phyloP scores from a whole-genome alignment of 1,140 invertebrate species.

The Drosophila pseudoananassae region DNA sequence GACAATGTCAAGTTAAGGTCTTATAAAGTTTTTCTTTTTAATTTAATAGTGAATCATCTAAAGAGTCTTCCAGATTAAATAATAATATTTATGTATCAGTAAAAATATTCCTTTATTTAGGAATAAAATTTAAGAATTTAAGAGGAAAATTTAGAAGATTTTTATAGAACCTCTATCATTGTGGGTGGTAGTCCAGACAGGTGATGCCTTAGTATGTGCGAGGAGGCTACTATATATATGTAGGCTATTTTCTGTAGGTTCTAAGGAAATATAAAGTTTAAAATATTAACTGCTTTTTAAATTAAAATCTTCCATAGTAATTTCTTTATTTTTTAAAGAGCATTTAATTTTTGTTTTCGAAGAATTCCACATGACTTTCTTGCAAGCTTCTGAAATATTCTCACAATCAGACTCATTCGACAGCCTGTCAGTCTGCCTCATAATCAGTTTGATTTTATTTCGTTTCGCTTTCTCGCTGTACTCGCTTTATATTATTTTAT shows the following conservation, averaged over 20 bases:
- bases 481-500: neutral
- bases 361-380: constrained; percentile 3
- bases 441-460: constrained; percentile 56
- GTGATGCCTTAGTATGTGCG: too few relatives aligned
- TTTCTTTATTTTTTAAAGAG: constrained; percentile 3
- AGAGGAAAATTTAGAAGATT: too few relatives aligned
- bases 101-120: too few relatives aligned
- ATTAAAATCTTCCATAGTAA: too few relatives aligned
- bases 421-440: constrained; percentile 35
- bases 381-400: constrained; percentile 2
- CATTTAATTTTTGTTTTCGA: neutral
- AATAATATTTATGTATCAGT: too few relatives aligned
- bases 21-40: neutral
- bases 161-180: too few relatives aligned
- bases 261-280: too few relatives aligned
- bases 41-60: constrained; percentile 8
- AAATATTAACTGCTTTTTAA: too few relatives aligned
- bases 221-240: too few relatives aligned
- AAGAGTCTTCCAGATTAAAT: neutral
- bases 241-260: too few relatives aligned
- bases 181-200: too few relatives aligned
- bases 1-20: constrained; percentile 51
- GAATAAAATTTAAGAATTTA: too few relatives aligned
- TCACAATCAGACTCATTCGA: constrained; percentile 17
- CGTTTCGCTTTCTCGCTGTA: constrained; percentile 35